Evolutionary conservation across 2,888 invertebrate genomes (phyloP), one percentile per base, ranked within the genome.

Genomic region (Hofmannophila pseudospretella): DNA sequence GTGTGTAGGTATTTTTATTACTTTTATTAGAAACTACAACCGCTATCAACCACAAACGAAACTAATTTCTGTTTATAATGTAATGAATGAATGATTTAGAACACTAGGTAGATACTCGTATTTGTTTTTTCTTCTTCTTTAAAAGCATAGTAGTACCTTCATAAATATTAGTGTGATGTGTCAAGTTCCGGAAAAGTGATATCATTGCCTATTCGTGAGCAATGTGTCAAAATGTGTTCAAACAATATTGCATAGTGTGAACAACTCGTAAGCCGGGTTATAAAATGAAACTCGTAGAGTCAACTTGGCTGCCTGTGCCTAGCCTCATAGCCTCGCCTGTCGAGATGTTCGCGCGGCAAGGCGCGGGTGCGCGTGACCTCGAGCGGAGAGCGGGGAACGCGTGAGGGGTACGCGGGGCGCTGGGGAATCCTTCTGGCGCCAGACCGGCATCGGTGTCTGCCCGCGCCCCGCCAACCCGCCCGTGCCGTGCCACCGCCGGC

Each of bases 401-500:
- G 7, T 7, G 63, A 58, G 60, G 58, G 63, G 58, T 44, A 58
- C 39, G 79, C 64, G 76, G 71, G 75, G 80, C 77, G 84, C 82
- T 81, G 88, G 88, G 88, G 88, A 88, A 87, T 87, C 87, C 87
- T 85, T 82, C 79, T 86, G 88, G 87, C 88, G 88, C 88, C 86
- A 87, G 88, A 85, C 85, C 80, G 87, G 70, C 85, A 81, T 63
- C 75, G 72, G 70, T 67, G 82, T 82, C 84, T 80, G 70, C 75
- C 75, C 73, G 73, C 75, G 62, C 75, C 73, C 76, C 72, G 45
- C 69, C 54, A 54, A 60, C 48, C 67, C 60, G 23, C 23, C 8
- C 23, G 22, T 7, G 2, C 61, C 67, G 59, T 61, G 58, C 69
- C 62, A 72, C 65, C 69, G 53, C 67, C 68, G 63, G 55, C 72